Percentiles rank a stretch among this genome's conserved stretches.
phyloP scores from a whole-genome alignment of 2,797 vertebrate species.

The Hydrophis major region DNA sequence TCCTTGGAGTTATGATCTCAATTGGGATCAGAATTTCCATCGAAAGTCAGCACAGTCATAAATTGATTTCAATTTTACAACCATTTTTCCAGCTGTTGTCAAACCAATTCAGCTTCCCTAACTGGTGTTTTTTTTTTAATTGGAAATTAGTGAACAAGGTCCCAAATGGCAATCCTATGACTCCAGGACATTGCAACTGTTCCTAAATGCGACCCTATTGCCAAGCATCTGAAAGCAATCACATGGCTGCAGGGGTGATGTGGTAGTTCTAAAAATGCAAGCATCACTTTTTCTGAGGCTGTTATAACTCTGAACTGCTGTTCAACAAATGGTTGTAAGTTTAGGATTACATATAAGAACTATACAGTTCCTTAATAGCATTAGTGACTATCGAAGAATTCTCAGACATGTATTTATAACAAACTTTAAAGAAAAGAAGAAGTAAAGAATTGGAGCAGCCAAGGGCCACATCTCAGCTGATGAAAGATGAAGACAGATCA shows the following conservation, averaged over 20 bases:
- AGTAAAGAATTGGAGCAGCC: neutral
- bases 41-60: neutral
- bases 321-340: neutral
- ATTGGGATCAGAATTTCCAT: neutral
- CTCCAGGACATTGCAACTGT: neutral
- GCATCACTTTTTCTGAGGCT: neutral
- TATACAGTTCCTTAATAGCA: neutral
- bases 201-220: neutral
- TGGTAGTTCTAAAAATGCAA: neutral
- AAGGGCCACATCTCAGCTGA: neutral
- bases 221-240: neutral
- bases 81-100: neutral
- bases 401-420: neutral
- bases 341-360: neutral
- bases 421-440: neutral
- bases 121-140: neutral
- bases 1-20: neutral
- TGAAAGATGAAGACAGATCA: neutral
- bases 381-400: neutral
- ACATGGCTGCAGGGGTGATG: neutral
- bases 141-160: neutral
- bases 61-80: neutral
- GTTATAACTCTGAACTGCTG: neutral
- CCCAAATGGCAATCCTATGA: neutral
- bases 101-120: neutral